These are phyloP conservation scores for Diadema setosum DNA, from an alignment of 35 echinoderm and acorn worm genomes.

Conservation along the genomic window DNA sequence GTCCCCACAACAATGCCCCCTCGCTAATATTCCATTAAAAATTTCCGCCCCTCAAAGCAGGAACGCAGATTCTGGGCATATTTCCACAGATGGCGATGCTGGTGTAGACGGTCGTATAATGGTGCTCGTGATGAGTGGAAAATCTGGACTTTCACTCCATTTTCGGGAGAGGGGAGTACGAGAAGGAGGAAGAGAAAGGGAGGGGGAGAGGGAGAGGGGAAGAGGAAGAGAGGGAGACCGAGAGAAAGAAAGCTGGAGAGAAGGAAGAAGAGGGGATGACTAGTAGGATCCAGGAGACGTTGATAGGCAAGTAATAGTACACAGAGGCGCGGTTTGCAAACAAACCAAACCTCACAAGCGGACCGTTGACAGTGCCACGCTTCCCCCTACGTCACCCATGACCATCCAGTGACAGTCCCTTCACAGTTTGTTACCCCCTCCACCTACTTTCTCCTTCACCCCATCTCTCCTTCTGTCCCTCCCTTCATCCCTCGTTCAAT, in stretches of 20 bases:
- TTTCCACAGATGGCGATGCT: neutral
- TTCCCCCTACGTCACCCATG: neutral
- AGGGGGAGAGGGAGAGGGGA: too few species aligned
- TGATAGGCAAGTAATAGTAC: too few species aligned
- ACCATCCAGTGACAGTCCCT: neutral
- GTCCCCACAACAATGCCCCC: neutral
- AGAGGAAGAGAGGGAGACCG: too few species aligned
- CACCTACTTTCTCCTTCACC: neutral
- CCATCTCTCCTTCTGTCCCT: neutral
- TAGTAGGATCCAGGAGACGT: too few species aligned
- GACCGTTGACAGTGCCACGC: neutral
- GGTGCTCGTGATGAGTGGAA: neutral
- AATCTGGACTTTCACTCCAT: neutral
- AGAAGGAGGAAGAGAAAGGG: too few species aligned
- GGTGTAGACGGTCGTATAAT: neutral
- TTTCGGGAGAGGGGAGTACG: neutral
- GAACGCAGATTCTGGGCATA: neutral
- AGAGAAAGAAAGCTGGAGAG: too few species aligned
- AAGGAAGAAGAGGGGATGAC: too few species aligned
- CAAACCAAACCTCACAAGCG: too few species aligned
- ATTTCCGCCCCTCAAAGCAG: neutral
- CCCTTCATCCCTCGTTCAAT: too few species aligned
- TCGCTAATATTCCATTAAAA: neutral
- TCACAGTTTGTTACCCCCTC: neutral
- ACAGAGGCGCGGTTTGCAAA: too few species aligned